These are phyloP conservation scores for Mycalesis mineus DNA, from an alignment of 2,888 invertebrate genomes.

Conservation along the genomic window DNA sequence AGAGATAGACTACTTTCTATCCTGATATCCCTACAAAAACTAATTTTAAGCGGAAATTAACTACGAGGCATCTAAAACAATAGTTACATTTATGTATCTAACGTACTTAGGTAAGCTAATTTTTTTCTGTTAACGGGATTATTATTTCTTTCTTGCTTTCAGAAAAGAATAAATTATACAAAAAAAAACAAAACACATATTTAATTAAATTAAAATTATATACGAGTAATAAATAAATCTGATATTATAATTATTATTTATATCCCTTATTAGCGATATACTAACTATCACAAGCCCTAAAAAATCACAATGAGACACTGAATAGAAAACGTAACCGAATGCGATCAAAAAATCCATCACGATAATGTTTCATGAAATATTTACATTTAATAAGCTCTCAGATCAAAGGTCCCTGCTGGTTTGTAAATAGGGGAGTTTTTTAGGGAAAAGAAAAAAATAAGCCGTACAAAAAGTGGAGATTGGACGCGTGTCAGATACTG, in stretches of 20 bases:
- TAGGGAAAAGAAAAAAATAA: constrained; percentile 33
- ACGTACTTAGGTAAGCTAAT: too few species aligned
- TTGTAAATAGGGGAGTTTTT: constrained; percentile 72
- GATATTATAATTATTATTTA: not conserved
- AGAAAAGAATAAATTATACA: too few species aligned
- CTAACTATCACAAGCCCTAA: not conserved
- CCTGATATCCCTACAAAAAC: too few species aligned
- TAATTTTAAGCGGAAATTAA: too few species aligned
- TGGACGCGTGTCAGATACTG: constrained; percentile 50
- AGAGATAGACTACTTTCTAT: too few species aligned
- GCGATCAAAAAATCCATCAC: constrained; percentile 27
- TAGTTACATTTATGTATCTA: too few species aligned
- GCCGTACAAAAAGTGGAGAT: constrained; percentile 45
- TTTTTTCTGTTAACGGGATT: too few species aligned
- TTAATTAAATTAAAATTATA: too few species aligned
- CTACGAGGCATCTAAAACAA: too few species aligned
- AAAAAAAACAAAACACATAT: too few species aligned
- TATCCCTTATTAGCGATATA: not conserved
- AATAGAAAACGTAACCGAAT: constrained; percentile 32
- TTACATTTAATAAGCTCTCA: constrained; percentile 74
- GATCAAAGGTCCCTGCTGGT: constrained; percentile 76
- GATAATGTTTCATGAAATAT: constrained; percentile 70
- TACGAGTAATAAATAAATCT: too few species aligned
- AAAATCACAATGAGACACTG: constrained; percentile 13
- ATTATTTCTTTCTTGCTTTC: too few species aligned